phyloP scores from a whole-genome alignment of 2,888 invertebrate genomes.

The Formica aserva region DNA sequence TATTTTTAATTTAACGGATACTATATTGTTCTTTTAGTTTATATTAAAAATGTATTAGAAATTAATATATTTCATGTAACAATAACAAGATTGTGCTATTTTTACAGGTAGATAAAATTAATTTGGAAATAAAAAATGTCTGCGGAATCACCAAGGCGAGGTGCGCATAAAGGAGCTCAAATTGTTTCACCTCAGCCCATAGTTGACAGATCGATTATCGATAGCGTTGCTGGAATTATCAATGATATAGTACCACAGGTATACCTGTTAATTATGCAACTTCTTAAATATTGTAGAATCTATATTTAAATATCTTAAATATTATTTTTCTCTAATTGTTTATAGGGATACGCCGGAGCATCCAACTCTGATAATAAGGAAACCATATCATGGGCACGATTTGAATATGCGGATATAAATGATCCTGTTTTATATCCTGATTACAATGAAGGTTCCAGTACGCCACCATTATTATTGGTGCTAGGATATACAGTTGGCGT shows the following conservation, averaged over 20 bases:
- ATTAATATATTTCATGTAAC: constrained; percentile 1
- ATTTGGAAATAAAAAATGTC: constrained; percentile 89
- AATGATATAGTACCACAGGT: constrained; percentile 93
- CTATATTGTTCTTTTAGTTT: neutral
- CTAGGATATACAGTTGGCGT: constrained; percentile 95
- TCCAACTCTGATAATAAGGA: constrained; percentile 88
- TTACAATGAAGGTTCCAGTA: constrained; percentile 89
- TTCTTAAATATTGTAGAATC: neutral
- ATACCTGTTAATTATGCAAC: neutral
- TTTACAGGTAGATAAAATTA: constrained; percentile 76
- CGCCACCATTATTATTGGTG: constrained; percentile 93
- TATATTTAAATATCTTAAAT: constrained; percentile 17
- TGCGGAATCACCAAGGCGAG: constrained; percentile 92
- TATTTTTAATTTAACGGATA: neutral
- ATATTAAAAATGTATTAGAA: neutral
- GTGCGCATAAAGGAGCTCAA: constrained; percentile 88
- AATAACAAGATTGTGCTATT: neutral
- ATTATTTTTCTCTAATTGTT: constrained; percentile 15
- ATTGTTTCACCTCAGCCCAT: constrained; percentile 95
- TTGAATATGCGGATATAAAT: constrained; percentile 95
- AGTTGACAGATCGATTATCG: constrained; percentile 96
- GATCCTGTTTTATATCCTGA: constrained; percentile 91
- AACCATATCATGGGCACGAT: constrained; percentile 92
- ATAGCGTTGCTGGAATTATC: constrained; percentile 98
- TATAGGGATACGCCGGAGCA: constrained; percentile 87